Conservation (phyloP, 2,888 invertebrate genomes). For the Heliothis peltigera region DNA sequence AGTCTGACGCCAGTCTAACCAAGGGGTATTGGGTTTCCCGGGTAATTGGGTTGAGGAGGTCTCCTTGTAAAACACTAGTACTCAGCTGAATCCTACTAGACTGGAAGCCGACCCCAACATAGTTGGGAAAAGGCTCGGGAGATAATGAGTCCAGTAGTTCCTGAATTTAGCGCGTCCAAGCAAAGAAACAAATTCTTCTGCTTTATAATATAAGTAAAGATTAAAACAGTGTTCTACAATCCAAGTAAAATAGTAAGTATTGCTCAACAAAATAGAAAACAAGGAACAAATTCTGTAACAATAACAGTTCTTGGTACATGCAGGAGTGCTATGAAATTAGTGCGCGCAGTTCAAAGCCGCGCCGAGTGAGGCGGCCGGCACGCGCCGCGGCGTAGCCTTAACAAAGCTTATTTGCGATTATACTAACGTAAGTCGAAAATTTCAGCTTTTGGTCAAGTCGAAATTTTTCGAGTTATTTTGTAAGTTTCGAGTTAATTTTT, state of each 20-base stretch:
- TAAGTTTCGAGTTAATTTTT: not conserved
- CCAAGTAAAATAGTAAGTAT: not conserved
- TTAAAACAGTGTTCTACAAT: not conserved
- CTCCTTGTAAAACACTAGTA: too few relatives aligned
- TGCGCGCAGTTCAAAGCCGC: conserved; percentile 60
- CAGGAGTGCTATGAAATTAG: conserved; percentile 66
- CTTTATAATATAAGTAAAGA: too few relatives aligned
- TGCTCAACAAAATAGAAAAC: not conserved
- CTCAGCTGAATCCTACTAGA: too few relatives aligned
- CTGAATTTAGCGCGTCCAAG: too few relatives aligned
- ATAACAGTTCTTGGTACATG: conserved; percentile 57
- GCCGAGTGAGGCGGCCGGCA: conserved; percentile 52
- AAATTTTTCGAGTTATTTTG: conserved; percentile 10
- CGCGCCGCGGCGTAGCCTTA: conserved; percentile 61
- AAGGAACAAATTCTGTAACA: conserved; percentile 44
- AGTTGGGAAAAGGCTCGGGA: too few relatives aligned
- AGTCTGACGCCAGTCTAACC: too few relatives aligned
- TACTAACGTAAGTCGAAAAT: conserved; percentile 64
- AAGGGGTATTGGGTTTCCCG: too few relatives aligned
- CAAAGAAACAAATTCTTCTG: too few relatives aligned
- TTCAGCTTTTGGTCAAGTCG: conserved; percentile 11
- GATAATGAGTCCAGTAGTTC: too few relatives aligned
- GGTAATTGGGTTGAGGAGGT: too few relatives aligned
- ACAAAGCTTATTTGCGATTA: conserved; percentile 78
- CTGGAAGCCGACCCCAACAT: too few relatives aligned